These are phyloP conservation scores for Eledona agricola DNA, from an alignment of 2,888 invertebrate genomes.

Conservation along the genomic window DNA sequence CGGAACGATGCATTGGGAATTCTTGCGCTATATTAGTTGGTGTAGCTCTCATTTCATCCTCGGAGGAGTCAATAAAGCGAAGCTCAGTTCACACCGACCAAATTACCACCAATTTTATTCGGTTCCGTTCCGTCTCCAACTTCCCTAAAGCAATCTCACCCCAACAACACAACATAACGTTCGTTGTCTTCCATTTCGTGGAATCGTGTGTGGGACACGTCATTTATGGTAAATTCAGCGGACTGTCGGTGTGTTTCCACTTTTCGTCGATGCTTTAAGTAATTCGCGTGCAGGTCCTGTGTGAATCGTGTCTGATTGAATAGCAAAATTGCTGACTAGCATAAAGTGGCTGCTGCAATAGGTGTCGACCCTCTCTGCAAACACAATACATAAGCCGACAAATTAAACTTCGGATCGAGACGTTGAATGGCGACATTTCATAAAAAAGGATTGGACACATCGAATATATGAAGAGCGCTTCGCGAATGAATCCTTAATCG, in stretches of 20 bases:
- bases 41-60: constrained; percentile 52
- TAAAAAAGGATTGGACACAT: constrained; percentile 58
- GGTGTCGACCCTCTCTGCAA: constrained; percentile 59
- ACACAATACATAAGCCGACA: constrained; percentile 60
- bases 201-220: too few relatives aligned
- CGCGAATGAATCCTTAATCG: constrained; percentile 45
- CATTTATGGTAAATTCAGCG: too few relatives aligned
- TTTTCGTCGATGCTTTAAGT: constrained; percentile 2
- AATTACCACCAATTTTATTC: constrained; percentile 34
- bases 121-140: constrained; percentile 12
- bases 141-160: neutral
- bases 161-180: too few relatives aligned
- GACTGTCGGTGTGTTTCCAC: too few relatives aligned
- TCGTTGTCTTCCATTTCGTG: too few relatives aligned
- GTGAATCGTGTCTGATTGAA: constrained; percentile 53
- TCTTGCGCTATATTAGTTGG: constrained; percentile 55
- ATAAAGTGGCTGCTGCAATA: constrained; percentile 52
- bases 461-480: constrained; percentile 47
- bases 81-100: constrained; percentile 46
- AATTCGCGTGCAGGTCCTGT: constrained; percentile 42
- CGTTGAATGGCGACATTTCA: constrained; percentile 50
- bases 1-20: constrained; percentile 49
- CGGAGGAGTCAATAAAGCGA: constrained; percentile 50
- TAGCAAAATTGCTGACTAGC: constrained; percentile 54
- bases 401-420: constrained; percentile 54